Conservation (phyloP, 2,888 invertebrate genomes). For the Anticlea derivata region DNA sequence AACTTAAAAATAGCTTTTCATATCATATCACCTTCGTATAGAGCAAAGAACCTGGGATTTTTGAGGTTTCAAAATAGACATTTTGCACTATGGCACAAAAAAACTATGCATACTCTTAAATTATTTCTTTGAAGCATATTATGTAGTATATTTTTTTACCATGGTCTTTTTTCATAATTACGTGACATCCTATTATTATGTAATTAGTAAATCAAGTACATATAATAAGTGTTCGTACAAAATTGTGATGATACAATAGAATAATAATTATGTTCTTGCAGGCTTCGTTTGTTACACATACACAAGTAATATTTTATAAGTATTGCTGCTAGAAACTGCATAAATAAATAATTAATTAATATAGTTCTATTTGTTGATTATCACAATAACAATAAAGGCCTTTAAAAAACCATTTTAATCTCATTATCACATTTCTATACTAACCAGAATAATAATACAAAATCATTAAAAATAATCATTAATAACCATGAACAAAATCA, state of each 20-base stretch:
- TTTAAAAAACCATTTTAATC: slow-evolving; percentile 46
- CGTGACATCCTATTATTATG: too few species aligned
- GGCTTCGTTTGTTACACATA: not conserved
- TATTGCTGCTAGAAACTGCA: not conserved
- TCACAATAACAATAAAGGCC: slow-evolving; percentile 48
- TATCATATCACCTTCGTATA: slow-evolving; percentile 43
- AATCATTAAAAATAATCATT: slow-evolving; percentile 14
- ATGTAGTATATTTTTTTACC: too few species aligned
- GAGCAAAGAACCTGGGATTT: slow-evolving; percentile 37
- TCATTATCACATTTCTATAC: slow-evolving; percentile 39
- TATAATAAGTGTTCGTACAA: too few species aligned
- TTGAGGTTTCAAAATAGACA: not conserved
- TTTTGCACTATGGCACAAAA: too few species aligned
- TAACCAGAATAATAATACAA: slow-evolving; percentile 30
- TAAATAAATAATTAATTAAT: slow-evolving; percentile 17
- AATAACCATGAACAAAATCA: slow-evolving; percentile 22
- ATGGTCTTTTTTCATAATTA: too few species aligned
- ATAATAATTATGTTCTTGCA: too few species aligned
- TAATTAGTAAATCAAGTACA: too few species aligned
- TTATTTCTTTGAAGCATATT: too few species aligned
- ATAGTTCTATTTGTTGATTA: slow-evolving; percentile 43
- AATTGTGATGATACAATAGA: too few species aligned
- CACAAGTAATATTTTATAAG: not conserved
- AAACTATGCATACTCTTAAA: too few species aligned
- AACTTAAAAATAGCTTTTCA: slow-evolving; percentile 49